phyloP scores from a whole-genome alignment of 1,140 invertebrate species.

The Drosophila leontia region DNA sequence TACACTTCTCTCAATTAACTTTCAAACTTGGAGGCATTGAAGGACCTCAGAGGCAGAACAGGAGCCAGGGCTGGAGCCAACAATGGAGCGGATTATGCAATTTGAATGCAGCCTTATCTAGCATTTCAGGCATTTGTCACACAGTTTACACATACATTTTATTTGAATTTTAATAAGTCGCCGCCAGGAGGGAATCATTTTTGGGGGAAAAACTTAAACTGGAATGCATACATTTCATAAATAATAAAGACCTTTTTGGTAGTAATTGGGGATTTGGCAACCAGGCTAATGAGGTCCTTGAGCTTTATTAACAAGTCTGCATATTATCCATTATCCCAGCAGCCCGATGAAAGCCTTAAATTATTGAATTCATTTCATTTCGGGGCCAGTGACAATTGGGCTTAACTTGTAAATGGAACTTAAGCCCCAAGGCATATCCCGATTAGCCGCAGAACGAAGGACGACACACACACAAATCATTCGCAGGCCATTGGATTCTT shows the following conservation, averaged over 20 bases:
- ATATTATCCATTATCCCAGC: background rate
- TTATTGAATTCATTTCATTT: constrained; percentile 38
- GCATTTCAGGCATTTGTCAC: constrained; percentile 42
- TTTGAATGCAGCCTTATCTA: constrained; percentile 42
- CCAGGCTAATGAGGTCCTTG: background rate
- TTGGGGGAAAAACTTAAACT: background rate
- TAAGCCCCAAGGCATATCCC: constrained; percentile 20
- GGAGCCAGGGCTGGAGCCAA: background rate
- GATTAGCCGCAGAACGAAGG: constrained; percentile 30
- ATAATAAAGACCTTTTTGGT: constrained; percentile 16
- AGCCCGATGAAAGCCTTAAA: constrained; percentile 23
- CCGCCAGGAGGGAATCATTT: background rate
- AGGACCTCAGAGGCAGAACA: background rate
- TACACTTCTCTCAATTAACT: constrained; percentile 42
- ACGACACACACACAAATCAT: constrained; percentile 47
- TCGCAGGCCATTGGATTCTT: constrained; percentile 63
- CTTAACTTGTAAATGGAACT: constrained; percentile 37
- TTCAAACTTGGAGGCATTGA: constrained; percentile 1
- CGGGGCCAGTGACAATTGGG: constrained; percentile 18
- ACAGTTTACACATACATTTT: constrained; percentile 39
- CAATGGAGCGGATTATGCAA: constrained; percentile 43
- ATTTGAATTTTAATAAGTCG: constrained; percentile 46
- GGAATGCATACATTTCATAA: constrained; percentile 34
- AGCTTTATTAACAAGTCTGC: too few relatives aligned
- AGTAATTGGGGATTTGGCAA: background rate